Conservation (phyloP, 2,888 invertebrate genomes). For the Chydorus sphaericus region DNA sequence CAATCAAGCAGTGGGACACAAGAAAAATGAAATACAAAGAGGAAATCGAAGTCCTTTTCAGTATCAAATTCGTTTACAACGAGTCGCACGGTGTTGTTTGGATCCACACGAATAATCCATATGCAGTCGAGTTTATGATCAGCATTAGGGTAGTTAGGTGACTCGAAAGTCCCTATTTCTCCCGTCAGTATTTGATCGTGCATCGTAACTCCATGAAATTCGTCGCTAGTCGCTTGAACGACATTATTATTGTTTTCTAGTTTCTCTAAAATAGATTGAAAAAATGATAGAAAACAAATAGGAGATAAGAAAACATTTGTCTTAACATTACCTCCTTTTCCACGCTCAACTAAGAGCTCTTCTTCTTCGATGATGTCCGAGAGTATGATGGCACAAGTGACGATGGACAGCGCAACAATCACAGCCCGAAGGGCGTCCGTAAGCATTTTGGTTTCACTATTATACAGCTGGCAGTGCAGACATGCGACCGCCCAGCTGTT, state of each 20-base stretch:
- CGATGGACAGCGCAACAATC: background rate
- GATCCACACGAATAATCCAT: background rate
- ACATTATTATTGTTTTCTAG: too few species aligned
- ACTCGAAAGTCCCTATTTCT: background rate
- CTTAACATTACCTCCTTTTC: too few species aligned
- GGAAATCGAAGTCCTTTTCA: background rate
- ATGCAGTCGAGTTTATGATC: background rate
- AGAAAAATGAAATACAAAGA: background rate
- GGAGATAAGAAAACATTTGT: too few species aligned
- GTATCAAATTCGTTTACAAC: background rate
- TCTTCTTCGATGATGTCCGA: background rate
- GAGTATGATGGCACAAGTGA: background rate
- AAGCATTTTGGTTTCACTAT: background rate
- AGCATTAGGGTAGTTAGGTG: background rate
- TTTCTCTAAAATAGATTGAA: too few species aligned
- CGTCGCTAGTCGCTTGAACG: too few species aligned
- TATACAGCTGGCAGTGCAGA: background rate
- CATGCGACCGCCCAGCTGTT: background rate
- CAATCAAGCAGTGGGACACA: too few species aligned
- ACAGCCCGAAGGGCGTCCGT: background rate
- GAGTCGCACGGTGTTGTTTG: background rate
- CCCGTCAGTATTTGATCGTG: background rate
- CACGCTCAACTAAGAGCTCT: too few species aligned
- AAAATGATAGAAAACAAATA: too few species aligned
- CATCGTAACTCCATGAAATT: background rate